Percentiles rank a stretch among this genome's conserved stretches.
Evolutionary conservation across 1,140 invertebrate genomes (phyloP).

Genomic region (Drosophila hydei): DNA sequence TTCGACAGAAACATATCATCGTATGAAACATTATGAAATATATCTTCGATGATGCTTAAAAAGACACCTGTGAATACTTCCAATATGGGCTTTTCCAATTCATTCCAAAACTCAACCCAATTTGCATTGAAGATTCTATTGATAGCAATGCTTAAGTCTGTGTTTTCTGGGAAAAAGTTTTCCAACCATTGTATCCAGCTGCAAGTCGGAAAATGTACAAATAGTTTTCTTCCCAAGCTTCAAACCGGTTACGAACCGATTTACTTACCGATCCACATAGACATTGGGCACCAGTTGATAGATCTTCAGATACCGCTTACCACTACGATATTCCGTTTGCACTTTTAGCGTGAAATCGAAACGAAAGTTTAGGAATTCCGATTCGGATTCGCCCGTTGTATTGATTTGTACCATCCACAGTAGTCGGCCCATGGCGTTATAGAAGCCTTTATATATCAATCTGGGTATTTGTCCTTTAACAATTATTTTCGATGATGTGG

Average conservation of each 20-base stretch:
- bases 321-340: slow-evolving; percentile 58
- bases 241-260: not conserved
- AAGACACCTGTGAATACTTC: slow-evolving; percentile 52
- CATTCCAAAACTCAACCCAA: slow-evolving; percentile 70
- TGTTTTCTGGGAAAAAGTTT: slow-evolving; percentile 63
- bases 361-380: slow-evolving; percentile 58
- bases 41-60: slow-evolving; percentile 49
- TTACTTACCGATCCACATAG: slow-evolving; percentile 51
- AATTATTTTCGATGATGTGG: slow-evolving; percentile 49
- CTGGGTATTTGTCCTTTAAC: slow-evolving; percentile 54
- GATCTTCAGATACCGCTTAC: slow-evolving; percentile 62
- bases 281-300: slow-evolving; percentile 58
- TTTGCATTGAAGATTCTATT: slow-evolving; percentile 60
- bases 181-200: slow-evolving; percentile 69
- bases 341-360: slow-evolving; percentile 57
- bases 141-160: slow-evolving; percentile 50
- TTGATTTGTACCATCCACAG: slow-evolving; percentile 60
- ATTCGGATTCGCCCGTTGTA: slow-evolving; percentile 40
- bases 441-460: slow-evolving; percentile 55
- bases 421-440: slow-evolving; percentile 54
- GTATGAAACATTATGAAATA: slow-evolving; percentile 57
- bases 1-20: slow-evolving; percentile 60
- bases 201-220: not conserved
- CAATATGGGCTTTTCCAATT: slow-evolving; percentile 59
- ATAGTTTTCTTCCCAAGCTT: not conserved